Evolutionary conservation across 2,888 invertebrate genomes (phyloP), one percentile per base, ranked within the genome.

Genomic region (Trachelus stipa): DNA sequence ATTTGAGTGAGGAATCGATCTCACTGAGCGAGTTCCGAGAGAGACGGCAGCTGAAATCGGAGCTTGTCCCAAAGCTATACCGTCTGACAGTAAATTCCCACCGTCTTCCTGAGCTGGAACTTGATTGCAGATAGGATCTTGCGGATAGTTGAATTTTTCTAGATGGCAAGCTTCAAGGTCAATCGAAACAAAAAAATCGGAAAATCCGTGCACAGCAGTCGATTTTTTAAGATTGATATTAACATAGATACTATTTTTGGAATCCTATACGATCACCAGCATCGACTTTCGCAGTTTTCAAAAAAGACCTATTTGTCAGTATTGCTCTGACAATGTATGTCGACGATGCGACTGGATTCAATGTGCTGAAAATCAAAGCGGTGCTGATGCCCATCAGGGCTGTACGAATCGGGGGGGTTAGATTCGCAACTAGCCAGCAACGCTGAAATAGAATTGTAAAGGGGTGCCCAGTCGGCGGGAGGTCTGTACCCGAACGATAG

Each of bases 1-100:
- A 83, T 84, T 83, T 81, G 79, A 81, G 82, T 77, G 76, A 68
- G 80, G 68, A 79, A 78, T 78, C 78, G 78, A 78, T 78, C 78
- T 71, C 33, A 30, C 31, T 71, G 71, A 71, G 12, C 71, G 71
- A 11, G 71, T n/a, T 33, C 6, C 12, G n/a, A 23, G 71, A 71
- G 71, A 71, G 71, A 71, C 31, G 11, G 71, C 0, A 71, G 6
- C 15, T 40, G 40, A 40, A 40, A 40, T 40, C 40, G 40, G 15
- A 40, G 40, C 15, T 40, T 40, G 37, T 40, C 15, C 15, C 6
- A 40, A 40, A 40, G 40, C 40, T 6, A 4, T 15, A 37, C 12
- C 15, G 69, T 69, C 30, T 15, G n/a, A 69, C 9, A 2, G 30
- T 33, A 71, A 15, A 33, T 71, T 71, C 11, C 15, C n/a, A 33